Evolutionary conservation across 2,797 vertebrate species (phyloP), one percentile per base, ranked within the genome.

Genomic region (Tiaroga cobitis): DNA sequence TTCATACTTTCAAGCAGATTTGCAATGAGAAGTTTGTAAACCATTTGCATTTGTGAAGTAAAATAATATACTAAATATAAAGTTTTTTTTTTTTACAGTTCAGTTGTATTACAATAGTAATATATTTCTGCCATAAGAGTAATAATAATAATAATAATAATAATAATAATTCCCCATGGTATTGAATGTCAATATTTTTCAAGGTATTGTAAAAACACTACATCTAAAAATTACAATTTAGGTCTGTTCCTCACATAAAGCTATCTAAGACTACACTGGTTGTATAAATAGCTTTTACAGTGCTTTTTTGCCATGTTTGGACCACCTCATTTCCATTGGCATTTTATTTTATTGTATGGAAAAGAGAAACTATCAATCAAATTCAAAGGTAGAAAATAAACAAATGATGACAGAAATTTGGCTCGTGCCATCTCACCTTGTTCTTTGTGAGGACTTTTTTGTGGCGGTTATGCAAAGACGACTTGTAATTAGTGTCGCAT

Each of bases 271-370:
- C 21, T 41, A 41, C 21, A 18, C 75, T 26, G n/a, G 54, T 54
- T 78, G 51, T 76, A 76, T 41, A 41, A 61, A 78, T 9, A 19
- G 24, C 9, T 78, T 63, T 78, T 43, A 78, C 24, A 10, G 37
- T 63, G 76, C 56, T 41, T 63, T 80, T 67, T 68, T 80, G 63
- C 37, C 43, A 68, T 34, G 26, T 24, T 68, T 80, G 56, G 76
- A 21, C 39, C 37, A 79, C 5, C n/a, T 79, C 76, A 59, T 80
- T 80, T 63, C 79, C 79, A 80, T 68, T 67, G 26, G 21, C 41
- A 67, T 68, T 67, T n/a, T 51, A 6, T 68, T 34, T 80, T 59
- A 15, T 67, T 24, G 63, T 68, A 80, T 79, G 76, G 56, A 79
- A 79, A 79, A 79, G 76, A 63, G 8, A 78, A 41, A 16, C 56